These are phyloP conservation scores for Stichodactyla mertensii DNA, from an alignment of 64 coral and sea anemone genomes.

Conservation along the genomic window DNA sequence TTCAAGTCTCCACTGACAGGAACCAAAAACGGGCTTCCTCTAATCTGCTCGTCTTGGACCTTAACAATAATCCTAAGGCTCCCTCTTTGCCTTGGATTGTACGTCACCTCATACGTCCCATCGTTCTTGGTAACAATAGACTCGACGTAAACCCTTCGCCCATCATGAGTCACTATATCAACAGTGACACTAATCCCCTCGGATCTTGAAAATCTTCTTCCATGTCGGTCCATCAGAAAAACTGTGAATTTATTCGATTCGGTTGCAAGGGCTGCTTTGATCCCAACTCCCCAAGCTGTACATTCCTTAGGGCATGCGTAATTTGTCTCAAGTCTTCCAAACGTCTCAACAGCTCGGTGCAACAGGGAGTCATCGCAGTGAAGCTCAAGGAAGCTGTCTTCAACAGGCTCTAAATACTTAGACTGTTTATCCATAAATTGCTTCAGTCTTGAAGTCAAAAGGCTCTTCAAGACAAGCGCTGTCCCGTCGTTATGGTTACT, in stretches of 20 bases:
- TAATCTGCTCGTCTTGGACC: constrained; percentile 43
- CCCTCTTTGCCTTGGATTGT: constrained; percentile 39
- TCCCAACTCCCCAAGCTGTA: constrained; percentile 41
- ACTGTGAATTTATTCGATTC: constrained; percentile 54
- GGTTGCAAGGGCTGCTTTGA: constrained; percentile 32
- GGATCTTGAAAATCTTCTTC: constrained; percentile 8
- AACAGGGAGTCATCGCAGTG: constrained; percentile 52
- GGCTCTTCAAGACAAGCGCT: constrained; percentile 32
- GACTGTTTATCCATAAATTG: constrained; percentile 40
- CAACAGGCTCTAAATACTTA: constrained; percentile 28
- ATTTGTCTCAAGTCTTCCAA: constrained; percentile 33
- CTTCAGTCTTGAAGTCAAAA: constrained; percentile 38
- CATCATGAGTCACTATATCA: constrained; percentile 25
- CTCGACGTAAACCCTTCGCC: constrained; percentile 37
- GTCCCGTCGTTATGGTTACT: constrained; percentile 41
- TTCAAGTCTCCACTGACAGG: constrained; percentile 23
- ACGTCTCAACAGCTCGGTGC: constrained; percentile 38
- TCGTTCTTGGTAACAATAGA: constrained; percentile 13
- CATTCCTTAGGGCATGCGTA: constrained; percentile 31
- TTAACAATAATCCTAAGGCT: constrained; percentile 22
- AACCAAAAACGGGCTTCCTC: constrained; percentile 45
- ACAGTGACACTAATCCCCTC: constrained; percentile 15
- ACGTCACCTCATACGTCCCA: constrained; percentile 52
- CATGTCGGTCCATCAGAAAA: constrained; percentile 39
- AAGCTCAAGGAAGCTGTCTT: constrained; percentile 35